Evolutionary conservation across 2,113 vertebrate genomes (phyloP), one percentile per base, ranked within the genome.

Genomic region (Vimba vimba): DNA sequence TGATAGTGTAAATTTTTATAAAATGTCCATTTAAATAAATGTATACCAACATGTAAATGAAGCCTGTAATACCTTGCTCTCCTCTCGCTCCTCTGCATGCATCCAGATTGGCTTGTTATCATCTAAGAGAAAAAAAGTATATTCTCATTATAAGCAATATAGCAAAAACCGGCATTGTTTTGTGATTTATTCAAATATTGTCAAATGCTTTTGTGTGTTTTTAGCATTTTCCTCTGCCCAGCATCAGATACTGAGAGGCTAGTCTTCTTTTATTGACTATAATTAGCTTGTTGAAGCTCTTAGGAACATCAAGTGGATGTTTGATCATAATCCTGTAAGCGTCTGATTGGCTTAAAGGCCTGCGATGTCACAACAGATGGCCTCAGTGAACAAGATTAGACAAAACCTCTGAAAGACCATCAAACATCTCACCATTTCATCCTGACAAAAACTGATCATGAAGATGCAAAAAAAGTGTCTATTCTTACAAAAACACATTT

Each of bases 51-150:
- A 69, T 69, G 36, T 12, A 6, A 71, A 25, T 27, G 4, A 75
- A 50, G n/a, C 73, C 43, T 50, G 19, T 19, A 84, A 33, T 82
- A 97, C 97, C 96, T 97, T 97, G 92, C 95, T 96, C 89, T 97
- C 96, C 79, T 97, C 97, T 23, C 96, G 90, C 66, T 97, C 97
- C 91, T 97, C 97, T 6, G 97, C 97, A 0, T 97, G 97, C 97
- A 97, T 97, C 97, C 96, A 97, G 90, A 97, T 97, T 0, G 97
- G 97, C 86, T 97, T 97, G 91, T 97, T 97, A 87, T 97, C 96
- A 75, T 96, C 97, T 97, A 89, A 7, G 71, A 80, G n/a, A 73
- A 43, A 73, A 1, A 12, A 12, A 4, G 36, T 3, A 59, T 9
- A n/a, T 23, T 60, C n/a, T 13, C 13, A 13, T 64, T 15, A 64